Evolutionary conservation across 2,888 invertebrate genomes (phyloP).

Genomic region (Drosophila melanosoma): DNA sequence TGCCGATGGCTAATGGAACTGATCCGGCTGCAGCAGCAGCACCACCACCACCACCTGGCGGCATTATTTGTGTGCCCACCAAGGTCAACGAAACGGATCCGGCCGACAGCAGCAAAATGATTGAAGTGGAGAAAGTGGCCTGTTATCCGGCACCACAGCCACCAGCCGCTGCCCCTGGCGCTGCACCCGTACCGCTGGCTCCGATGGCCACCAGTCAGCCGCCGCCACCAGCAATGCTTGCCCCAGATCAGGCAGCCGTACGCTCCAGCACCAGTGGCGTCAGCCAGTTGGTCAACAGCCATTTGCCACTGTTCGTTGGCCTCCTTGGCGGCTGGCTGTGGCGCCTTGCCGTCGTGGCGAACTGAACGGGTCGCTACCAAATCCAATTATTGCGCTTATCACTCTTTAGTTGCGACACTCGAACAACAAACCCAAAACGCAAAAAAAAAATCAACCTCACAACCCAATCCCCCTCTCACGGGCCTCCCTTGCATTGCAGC

Average conservation of each 20-base stretch:
- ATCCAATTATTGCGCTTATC: constrained; percentile 38
- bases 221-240: constrained; percentile 49
- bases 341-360: constrained; percentile 27
- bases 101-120: constrained; percentile 80
- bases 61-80: constrained; percentile 83
- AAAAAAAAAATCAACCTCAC: background rate
- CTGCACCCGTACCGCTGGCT: constrained; percentile 63
- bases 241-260: constrained; percentile 72
- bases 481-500: constrained; percentile 5
- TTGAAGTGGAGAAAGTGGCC: constrained; percentile 82
- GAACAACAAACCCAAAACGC: background rate
- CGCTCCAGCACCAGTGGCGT: constrained; percentile 49
- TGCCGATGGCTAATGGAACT: constrained; percentile 52
- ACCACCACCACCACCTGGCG: constrained; percentile 72
- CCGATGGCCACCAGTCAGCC: constrained; percentile 66
- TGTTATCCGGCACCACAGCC: constrained; percentile 83
- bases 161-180: constrained; percentile 65
- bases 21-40: constrained; percentile 41
- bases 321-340: constrained; percentile 24
- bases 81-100: constrained; percentile 84
- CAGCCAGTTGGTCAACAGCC: background rate
- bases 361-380: constrained; percentile 39
- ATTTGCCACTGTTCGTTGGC: constrained; percentile 11
- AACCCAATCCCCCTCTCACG: background rate
- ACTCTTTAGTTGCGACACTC: constrained; percentile 25